phyloP scores from a whole-genome alignment of 2,888 invertebrate species.

The Agonopterix alstromeriana region DNA sequence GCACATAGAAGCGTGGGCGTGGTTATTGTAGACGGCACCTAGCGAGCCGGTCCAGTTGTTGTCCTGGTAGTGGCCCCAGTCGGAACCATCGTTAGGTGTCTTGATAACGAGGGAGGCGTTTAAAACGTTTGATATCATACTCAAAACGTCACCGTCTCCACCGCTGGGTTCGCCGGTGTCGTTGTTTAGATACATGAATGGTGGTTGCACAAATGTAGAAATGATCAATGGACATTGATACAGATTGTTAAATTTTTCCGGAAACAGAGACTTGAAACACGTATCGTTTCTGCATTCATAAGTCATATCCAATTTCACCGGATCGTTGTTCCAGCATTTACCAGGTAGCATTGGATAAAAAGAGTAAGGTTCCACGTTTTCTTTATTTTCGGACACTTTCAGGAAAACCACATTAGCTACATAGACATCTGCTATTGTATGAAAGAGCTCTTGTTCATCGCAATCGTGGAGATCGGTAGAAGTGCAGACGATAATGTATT shows the following conservation, averaged over 20 bases:
- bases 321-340: conserved; percentile 31
- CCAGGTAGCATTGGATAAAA: conserved; percentile 26
- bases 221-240: conserved; percentile 32
- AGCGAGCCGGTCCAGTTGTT: conserved; percentile 52
- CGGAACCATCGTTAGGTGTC: conserved; percentile 23
- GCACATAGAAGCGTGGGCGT: conserved; percentile 35
- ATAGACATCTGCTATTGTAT: conserved; percentile 20
- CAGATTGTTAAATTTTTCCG: conserved; percentile 33
- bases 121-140: conserved; percentile 27
- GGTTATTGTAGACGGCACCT: conserved; percentile 37
- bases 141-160: conserved; percentile 41
- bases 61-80: conserved; percentile 30
- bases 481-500: conserved; percentile 36
- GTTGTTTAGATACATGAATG: conserved; percentile 41
- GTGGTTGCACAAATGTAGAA: conserved; percentile 45
- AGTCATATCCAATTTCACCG: conserved; percentile 22
- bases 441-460: conserved; percentile 30
- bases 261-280: conserved; percentile 30
- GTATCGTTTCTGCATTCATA: conserved; percentile 20
- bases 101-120: conserved; percentile 39
- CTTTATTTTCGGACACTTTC: conserved; percentile 15
- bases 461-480: conserved; percentile 24
- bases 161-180: conserved; percentile 25
- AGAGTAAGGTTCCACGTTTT: conserved; percentile 19
- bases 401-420: conserved; percentile 37